Base-by-base conservation (phyloP, 2,888 invertebrate genomes). In the Pegoplata infirma region DNA sequence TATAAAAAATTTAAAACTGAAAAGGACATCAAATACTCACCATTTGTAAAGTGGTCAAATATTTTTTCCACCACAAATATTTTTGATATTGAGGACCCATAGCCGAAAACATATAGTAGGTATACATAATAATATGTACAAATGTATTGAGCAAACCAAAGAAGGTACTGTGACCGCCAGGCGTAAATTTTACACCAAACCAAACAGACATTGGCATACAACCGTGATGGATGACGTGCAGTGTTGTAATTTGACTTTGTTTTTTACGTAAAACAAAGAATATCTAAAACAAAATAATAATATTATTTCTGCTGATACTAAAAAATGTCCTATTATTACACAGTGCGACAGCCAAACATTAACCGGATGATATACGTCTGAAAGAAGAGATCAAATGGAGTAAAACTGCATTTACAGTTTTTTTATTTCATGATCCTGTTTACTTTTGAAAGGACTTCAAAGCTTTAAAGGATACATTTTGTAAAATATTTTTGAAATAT, bases 181-280 rank as follows among this genome's bases (percentile, higher is more conserved):
- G 97, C 23, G 96, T 97, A 91, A 97, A 98, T 91, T 97, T 97
- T 67, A 98, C 97, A 63, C 98, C 98, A 89, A 97, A 97, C 98
- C 98, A 98, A 80, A 98, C 97, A 5, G 97, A 97, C 94, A 97
- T 94, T 44, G 98, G 98, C 98, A 98, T 98, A 86, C 97, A 95
- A 82, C 97, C 97, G 90, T 98, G 98, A 90, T 98, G 98, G 88
- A 98, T 97, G 69, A 98, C 97, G 90, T 98, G 98, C 56, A 98
- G 92, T 7, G 96, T 95, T 75, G 97, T 96, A 84, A 98, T 95
- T 90, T 98, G 98, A 89, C 95, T 94, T 88, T 94, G 94, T 91
- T 98, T 98, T 92, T 98, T 98, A 88, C 98, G 92, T 90, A 98
- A 90, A 67, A 98, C 94, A 91, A 98, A 98, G 93, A 98, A 98